phyloP scores from a whole-genome alignment of 2,797 vertebrate species.

The Choloepus didactylus region DNA sequence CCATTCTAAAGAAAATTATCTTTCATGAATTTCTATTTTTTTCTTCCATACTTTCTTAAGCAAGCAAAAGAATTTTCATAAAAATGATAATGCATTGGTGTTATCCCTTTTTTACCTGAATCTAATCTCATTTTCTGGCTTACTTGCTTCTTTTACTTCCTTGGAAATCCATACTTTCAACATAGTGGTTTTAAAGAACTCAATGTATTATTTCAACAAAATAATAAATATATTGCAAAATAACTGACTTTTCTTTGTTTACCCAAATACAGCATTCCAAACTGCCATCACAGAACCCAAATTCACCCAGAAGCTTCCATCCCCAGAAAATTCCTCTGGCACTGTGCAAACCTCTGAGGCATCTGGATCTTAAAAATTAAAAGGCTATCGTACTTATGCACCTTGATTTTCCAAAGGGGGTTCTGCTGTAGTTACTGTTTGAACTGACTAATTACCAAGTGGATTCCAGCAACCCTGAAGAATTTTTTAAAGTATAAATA shows the following conservation, averaged over 20 bases:
- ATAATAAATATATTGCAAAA: background rate
- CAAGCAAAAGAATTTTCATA: background rate
- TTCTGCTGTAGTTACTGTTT: background rate
- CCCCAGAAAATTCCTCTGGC: background rate
- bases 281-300: background rate
- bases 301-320: background rate
- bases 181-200: background rate
- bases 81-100: background rate
- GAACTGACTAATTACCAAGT: background rate
- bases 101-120: background rate
- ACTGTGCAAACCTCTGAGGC: background rate
- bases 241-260: background rate
- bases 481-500: background rate
- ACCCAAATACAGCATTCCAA: background rate
- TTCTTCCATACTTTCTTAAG: background rate
- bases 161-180: slow-evolving; percentile 20
- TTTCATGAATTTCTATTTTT: background rate
- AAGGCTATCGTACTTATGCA: background rate
- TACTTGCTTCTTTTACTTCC: background rate
- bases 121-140: background rate
- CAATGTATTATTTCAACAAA: slow-evolving; percentile 7
- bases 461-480: background rate
- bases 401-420: background rate
- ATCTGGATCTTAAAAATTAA: background rate
- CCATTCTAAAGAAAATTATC: background rate